phyloP scores from a whole-genome alignment of 1,140 invertebrate genomes.

The Rhysida immarginata region DNA sequence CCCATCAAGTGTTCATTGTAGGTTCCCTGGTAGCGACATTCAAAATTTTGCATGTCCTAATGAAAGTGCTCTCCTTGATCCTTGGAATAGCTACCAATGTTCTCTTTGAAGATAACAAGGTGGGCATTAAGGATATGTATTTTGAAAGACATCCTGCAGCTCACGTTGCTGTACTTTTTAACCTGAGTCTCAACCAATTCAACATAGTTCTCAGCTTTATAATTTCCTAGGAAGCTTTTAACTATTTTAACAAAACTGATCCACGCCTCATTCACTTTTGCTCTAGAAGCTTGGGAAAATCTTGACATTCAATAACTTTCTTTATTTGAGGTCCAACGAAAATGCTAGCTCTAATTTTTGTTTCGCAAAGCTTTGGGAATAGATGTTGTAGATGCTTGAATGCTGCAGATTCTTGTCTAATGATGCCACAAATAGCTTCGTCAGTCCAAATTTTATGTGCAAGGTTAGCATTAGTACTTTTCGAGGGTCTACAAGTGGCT shows the following conservation, averaged over 20 bases:
- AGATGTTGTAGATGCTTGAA: constrained; percentile 22
- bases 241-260: constrained; percentile 13
- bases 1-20: constrained; percentile 17
- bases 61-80: constrained; percentile 16
- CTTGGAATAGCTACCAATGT: constrained; percentile 11
- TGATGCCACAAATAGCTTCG: constrained; percentile 30
- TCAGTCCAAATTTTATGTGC: constrained; percentile 25
- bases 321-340: constrained; percentile 19
- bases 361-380: constrained; percentile 19
- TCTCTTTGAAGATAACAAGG: constrained; percentile 16
- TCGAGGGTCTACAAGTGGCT: constrained; percentile 14
- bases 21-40: constrained; percentile 13
- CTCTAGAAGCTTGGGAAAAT: constrained; percentile 11
- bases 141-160: constrained; percentile 17
- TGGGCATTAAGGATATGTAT: constrained; percentile 15
- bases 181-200: constrained; percentile 11
- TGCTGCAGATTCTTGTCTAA: constrained; percentile 20
- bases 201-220: constrained; percentile 11
- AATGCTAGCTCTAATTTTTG: constrained; percentile 23
- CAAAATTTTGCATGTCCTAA: constrained; percentile 14
- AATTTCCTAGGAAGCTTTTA: constrained; percentile 11
- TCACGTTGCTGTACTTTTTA: constrained; percentile 15
- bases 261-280: constrained; percentile 13
- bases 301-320: constrained; percentile 18
- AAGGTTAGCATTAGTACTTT: constrained; percentile 24